Evolutionary conservation across 2,888 invertebrate genomes (phyloP).

Genomic region (Rhamphomyia laevipes): DNA sequence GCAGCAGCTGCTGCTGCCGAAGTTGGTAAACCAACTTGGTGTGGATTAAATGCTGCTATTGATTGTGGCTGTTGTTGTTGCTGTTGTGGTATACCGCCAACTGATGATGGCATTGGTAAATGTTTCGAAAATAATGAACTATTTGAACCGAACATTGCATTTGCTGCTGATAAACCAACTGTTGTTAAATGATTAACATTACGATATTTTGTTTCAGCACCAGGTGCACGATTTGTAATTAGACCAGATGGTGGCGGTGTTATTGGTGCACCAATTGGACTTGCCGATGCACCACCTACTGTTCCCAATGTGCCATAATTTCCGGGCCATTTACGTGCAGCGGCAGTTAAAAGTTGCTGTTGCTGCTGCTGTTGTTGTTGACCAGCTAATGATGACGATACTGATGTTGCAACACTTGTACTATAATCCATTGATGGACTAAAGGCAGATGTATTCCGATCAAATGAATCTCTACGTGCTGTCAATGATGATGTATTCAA

Average conservation of each 20-base stretch:
- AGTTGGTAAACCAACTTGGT: slow-evolving; percentile 15
- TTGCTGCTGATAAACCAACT: slow-evolving; percentile 35
- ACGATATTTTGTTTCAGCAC: slow-evolving; percentile 78
- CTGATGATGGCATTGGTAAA: slow-evolving; percentile 28
- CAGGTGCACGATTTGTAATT: slow-evolving; percentile 64
- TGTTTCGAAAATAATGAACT: slow-evolving; percentile 65
- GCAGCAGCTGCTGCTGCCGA: slow-evolving; percentile 25
- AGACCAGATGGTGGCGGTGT: slow-evolving; percentile 59
- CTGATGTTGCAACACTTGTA: slow-evolving; percentile 34
- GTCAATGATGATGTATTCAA: slow-evolving; percentile 51
- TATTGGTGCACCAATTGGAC: slow-evolving; percentile 44
- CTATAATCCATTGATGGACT: slow-evolving; percentile 63
- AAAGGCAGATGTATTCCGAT: slow-evolving; percentile 63
- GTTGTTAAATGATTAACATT: slow-evolving; percentile 43
- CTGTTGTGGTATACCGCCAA: slow-evolving; percentile 22
- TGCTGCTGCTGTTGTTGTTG: slow-evolving; percentile 32
- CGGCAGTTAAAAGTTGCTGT: slow-evolving; percentile 18
- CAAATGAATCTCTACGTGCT: slow-evolving; percentile 66
- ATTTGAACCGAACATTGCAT: slow-evolving; percentile 58
- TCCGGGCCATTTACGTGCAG: slow-evolving; percentile 42
- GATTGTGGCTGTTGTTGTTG: slow-evolving; percentile 11
- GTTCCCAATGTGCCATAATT: slow-evolving; percentile 34
- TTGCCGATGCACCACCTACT: slow-evolving; percentile 34
- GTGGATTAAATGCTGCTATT: slow-evolving; percentile 15
- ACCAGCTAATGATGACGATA: slow-evolving; percentile 32